These are phyloP conservation scores for Tenebrosternarchus preto DNA, from an alignment of 2,113 vertebrate species.

Conservation along the genomic window DNA sequence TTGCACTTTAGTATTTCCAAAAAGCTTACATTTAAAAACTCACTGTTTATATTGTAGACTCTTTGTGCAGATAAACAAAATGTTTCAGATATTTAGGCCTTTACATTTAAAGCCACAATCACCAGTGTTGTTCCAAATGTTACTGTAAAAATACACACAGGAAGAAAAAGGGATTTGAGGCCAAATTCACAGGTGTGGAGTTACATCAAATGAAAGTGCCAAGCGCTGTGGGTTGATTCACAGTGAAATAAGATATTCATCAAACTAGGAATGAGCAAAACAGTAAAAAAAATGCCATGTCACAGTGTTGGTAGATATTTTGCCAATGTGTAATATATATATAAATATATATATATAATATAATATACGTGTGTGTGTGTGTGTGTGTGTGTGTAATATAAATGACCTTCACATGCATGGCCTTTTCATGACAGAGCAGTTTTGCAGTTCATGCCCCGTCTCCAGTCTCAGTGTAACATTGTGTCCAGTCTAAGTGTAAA, in stretches of 20 bases:
- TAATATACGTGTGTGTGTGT: no score
- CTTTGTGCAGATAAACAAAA: background rate
- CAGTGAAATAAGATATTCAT: no score
- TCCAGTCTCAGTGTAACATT: background rate
- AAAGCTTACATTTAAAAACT: background rate
- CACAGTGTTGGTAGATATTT: no score
- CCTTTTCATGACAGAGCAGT: background rate
- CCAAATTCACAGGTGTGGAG: background rate
- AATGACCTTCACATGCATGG: background rate
- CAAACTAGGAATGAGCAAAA: no score
- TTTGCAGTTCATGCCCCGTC: background rate
- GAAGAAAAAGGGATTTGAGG: background rate
- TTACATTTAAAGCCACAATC: slow-evolving; percentile 1
- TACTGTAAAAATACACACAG: no score
- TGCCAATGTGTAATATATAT: no score
- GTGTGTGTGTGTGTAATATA: no score
- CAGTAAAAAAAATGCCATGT: no score
- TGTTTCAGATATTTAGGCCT: background rate
- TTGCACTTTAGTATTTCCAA: no score
- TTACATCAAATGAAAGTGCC: background rate
- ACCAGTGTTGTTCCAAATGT: no score
- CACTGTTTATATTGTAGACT: background rate
- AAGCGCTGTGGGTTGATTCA: background rate
- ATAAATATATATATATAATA: no score
- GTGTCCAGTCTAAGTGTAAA: background rate